These are phyloP conservation scores for Otocyon megalotis DNA, from an alignment of 2,113 vertebrate genomes.

Conservation along the genomic window DNA sequence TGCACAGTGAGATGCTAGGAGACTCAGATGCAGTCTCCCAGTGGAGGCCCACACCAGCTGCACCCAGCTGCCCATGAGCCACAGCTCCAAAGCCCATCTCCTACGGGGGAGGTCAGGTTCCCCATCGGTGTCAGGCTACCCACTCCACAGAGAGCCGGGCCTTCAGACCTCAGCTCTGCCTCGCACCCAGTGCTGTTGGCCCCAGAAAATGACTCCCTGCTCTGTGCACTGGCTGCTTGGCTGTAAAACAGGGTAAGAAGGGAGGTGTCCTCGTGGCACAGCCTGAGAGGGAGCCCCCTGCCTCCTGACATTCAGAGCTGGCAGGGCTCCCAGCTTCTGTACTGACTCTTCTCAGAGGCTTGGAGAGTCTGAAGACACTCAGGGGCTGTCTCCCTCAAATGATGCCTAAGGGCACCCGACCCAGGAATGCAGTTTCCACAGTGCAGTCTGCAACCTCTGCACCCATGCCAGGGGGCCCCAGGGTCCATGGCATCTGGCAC, in stretches of 20 bases:
- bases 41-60: fast-evolving
- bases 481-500: fast-evolving
- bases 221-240: no score
- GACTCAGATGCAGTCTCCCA: no score
- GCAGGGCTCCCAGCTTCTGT: background rate
- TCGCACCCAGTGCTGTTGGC: fast-evolving
- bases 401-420: fast-evolving
- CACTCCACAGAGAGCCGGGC: no score
- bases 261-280: no score
- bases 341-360: background rate
- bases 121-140: fast-evolving
- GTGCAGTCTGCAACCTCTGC: background rate
- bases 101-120: fast-evolving
- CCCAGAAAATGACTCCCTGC: fast-evolving
- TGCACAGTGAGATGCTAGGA: background rate
- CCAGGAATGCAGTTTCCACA: no score
- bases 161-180: background rate
- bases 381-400: no score
- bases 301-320: background rate
- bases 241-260: fast-evolving
- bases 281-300: no score
- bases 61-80: background rate
- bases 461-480: fast-evolving
- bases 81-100: background rate
- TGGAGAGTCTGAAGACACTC: no score